A percentile compares a stretch with the other conserved stretches of the same genome.
These are phyloP conservation scores for Caenorhabditis latens DNA, from an alignment of 1,140 invertebrate genomes.

Conservation along the genomic window DNA sequence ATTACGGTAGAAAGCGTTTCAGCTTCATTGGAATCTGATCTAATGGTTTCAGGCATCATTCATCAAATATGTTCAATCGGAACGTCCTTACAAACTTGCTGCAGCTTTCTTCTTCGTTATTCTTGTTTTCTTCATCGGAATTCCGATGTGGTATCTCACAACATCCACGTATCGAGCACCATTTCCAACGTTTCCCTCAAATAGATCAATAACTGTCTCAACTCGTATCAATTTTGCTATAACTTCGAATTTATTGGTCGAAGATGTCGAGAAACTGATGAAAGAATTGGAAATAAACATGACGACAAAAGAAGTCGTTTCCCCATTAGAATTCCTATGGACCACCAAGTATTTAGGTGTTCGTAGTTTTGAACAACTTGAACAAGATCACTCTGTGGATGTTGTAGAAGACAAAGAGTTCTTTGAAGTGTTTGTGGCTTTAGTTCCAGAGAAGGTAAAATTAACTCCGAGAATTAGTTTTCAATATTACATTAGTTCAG, in stretches of 20 bases:
- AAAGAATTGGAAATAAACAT: neutral
- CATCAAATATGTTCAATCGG: conserved; percentile 8
- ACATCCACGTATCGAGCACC: conserved; percentile 16
- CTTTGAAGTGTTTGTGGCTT: conserved; percentile 42
- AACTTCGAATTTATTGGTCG: neutral
- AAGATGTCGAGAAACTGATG: neutral
- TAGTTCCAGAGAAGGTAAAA: conserved; percentile 56
- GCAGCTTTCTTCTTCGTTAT: conserved; percentile 45
- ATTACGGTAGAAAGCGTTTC: neutral
- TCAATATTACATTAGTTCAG: neutral
- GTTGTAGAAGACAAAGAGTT: conserved; percentile 13
- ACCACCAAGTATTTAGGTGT: neutral
- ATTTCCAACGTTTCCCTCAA: conserved; percentile 32
- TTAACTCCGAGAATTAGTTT: neutral
- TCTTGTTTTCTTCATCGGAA: conserved; percentile 48
- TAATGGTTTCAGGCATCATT: conserved; percentile 24
- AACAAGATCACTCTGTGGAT: conserved; percentile 22
- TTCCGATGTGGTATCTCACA: conserved; percentile 55
- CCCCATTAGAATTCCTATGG: conserved; percentile 4
- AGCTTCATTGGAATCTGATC: neutral
- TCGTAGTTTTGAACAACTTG: neutral
- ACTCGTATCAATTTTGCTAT: conserved; percentile 13
- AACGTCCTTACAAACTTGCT: conserved; percentile 3
- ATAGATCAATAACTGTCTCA: conserved; percentile 17
- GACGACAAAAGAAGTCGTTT: conserved; percentile 7